Base-by-base conservation (phyloP, 2,797 vertebrate species). In the Coccyzus lansbergi region DNA sequence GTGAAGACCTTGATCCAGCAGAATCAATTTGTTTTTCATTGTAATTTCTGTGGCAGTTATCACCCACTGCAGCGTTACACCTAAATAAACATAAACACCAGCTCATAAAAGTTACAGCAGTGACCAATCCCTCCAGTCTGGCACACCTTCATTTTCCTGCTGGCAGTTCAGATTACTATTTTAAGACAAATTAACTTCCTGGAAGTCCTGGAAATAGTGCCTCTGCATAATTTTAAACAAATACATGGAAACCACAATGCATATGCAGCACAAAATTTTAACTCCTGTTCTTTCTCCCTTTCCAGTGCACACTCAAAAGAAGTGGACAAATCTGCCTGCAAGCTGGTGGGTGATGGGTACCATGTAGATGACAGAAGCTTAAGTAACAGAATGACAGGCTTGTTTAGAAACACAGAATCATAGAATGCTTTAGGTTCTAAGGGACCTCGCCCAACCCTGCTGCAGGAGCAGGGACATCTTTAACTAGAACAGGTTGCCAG, bases 1-100 rank as follows among this genome's bases (percentile, higher is more conserved):
- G 25, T 1, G 38, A 17, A 67, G n/a, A 44, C 20, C 10, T 78
- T 48, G 2, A 33, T 5, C 7, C 55, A 58, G 55, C 26, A 67
- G 33, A 72, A 60, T 0, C 0, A 13, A 34, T 49, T 60, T 6
- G n/a, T 9, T 51, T 80, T 56, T 48, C 62, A 59, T 2, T 3
- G 15, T 17, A 13, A 83, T 48, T 26, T 76, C 34, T 31, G 12
- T 2, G 17, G 1, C 6, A 86, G 22, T 21, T 31, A 34, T 21
- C 33, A 49, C 21, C 6, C 36, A 53, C 28, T 4, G 2, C 1
- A 1, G 17, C 29, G 36, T 15, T 33, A 69, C 15, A 16, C 42
- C 42, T 18, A 44, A 44, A 44, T 44, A 44, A 44, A 44, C 15
- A 44, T 44, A 68, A 55, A 8, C 5, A 59, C 8, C 63, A 20